Evolutionary conservation across 1,140 invertebrate species (phyloP), one percentile per base, ranked within the genome.

Genomic region (Rhagoletis zephyria): DNA sequence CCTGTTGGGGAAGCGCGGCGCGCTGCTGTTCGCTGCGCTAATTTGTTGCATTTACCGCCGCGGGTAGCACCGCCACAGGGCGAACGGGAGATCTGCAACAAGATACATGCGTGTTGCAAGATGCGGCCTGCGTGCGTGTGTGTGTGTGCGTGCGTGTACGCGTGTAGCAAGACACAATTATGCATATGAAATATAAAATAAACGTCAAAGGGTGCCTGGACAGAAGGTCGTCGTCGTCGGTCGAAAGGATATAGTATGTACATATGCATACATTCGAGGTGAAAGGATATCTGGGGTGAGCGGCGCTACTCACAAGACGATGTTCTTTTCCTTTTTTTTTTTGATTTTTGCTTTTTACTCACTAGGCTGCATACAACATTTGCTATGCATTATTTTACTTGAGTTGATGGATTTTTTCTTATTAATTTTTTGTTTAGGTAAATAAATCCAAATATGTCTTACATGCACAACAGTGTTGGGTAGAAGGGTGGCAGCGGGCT

Each of bases 401-500:
- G 7, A 16, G 48, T 81, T 7, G n/a, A 51, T 7, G 48, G 51
- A 59, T 81, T 59, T 81, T 56, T 56, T 51, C 48, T 56, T 56
- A 81, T 30, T 59, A 81, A 56, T 56, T 81, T 81, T 81, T 81
- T 81, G 74, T 59, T 81, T 51, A 81, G 51, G 74, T 81, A 81
- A 81, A 81, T 81, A 81, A 81, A 81, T 81, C 45, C 45, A 74
- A 74, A 74, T 48, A 74, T 74, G 70, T 74, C 30, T 56, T 56
- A 81, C 74, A 59, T 42, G 45, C 16, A 16, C 48, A 74, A 14
- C 67, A n/a, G n/a, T 30, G 16, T 0, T 59, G 0, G 16, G 12
- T n/a, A 1, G 74, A 51, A 48, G n/a, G 74, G 74, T 81, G 74
- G 45, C 16, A 30, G 74, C 48, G 74, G 48, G 74, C 74, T 56